Evolutionary conservation across 1,140 invertebrate genomes (phyloP), one percentile per base, ranked within the genome.

Genomic region (Lepidurus packardi): DNA sequence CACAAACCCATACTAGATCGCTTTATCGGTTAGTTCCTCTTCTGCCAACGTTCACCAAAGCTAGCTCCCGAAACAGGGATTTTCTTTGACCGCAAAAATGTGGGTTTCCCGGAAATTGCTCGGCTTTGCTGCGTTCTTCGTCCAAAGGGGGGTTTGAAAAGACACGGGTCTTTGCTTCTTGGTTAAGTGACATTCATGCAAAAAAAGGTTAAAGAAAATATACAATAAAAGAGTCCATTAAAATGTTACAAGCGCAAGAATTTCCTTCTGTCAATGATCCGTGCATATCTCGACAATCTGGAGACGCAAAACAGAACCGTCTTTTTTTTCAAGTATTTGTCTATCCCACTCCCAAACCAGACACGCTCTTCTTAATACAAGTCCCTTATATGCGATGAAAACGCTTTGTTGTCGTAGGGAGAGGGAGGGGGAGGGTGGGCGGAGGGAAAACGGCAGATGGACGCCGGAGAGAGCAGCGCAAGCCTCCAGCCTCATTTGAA

Each of bases 1-100:
- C 34, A 34, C 34, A 34, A 65, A 65, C 16, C 16, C 21, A 16
- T n/a, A 47, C 6, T 65, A n/a, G 21, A n/a, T 65, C 21, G 21
- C 21, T 65, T 65, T 65, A 13, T 65, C 53, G 53, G 53, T 65
- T 65, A 6, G 53, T 65, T 34, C 34, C 34, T 34, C 34, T 34
- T 3, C 6, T 65, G 53, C 53, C 53, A 65, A 13, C 16, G 16
- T 65, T 65, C 53, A 65, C n/a, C 53, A 65, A 65, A n/a, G 53
- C 13, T 21, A 65, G 53, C 21, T 65, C 21, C 16, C 16, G 21
- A 65, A 65, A 65, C 53, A 65, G 53, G 16, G 53, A 65, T 65
- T 65, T 34, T 65, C 53, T 65, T 65, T 65, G 53, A 65, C 53
- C 53, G 53, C 53, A 65, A 65, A 65, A 65, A 65, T 65, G n/a